Conservation (phyloP, 2,888 invertebrate species). For the Nasonia oneida region DNA sequence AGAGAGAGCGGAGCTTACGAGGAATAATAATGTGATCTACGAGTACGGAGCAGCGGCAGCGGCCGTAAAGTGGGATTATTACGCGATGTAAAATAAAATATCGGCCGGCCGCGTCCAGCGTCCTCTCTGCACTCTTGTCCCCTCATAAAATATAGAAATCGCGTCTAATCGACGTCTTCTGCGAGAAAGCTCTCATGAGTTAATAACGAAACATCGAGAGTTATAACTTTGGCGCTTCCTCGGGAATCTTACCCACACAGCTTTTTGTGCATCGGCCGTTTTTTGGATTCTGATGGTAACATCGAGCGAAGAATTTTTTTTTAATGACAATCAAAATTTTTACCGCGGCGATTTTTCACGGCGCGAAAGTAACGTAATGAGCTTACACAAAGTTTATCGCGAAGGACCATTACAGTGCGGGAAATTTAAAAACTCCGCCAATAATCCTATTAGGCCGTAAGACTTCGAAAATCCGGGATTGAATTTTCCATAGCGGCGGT, state of each 20-base stretch:
- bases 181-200: not conserved
- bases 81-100: slow-evolving; percentile 62
- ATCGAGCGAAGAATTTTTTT: not conserved
- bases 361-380: slow-evolving; percentile 17
- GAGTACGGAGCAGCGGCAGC: slow-evolving; percentile 32
- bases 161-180: not conserved
- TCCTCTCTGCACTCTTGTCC: not conserved
- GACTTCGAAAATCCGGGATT: slow-evolving; percentile 18
- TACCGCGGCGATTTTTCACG: not conserved
- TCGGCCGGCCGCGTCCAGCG: slow-evolving; percentile 41
- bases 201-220: slow-evolving; percentile 42
- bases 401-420: not conserved
- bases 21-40: slow-evolving; percentile 62
- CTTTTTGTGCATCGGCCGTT: not conserved
- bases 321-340: not conserved
- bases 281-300: not conserved
- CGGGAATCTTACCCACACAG: not conserved
- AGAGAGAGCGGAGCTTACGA: slow-evolving; percentile 48
- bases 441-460: slow-evolving; percentile 48
- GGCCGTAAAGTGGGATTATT: slow-evolving; percentile 60
- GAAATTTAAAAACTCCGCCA: slow-evolving; percentile 37
- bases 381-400: slow-evolving; percentile 21
- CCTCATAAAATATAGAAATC: slow-evolving; percentile 47
- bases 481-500: slow-evolving; percentile 12
- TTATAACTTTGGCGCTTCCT: not conserved